Conservation (phyloP, 2,797 vertebrate species). For the Tiaroga cobitis region DNA sequence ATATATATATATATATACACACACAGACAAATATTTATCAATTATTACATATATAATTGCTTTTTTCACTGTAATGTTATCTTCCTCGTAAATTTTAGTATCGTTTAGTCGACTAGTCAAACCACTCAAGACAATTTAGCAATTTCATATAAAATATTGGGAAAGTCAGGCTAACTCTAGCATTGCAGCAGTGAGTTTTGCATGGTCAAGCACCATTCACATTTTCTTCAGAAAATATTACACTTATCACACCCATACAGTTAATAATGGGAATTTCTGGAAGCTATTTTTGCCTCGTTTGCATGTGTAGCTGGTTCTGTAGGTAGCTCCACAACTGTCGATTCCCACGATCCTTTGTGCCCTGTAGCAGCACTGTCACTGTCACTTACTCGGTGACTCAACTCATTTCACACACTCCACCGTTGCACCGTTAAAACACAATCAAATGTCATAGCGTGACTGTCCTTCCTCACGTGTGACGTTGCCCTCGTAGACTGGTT, state of each 20-base stretch:
- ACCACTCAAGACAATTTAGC: neutral
- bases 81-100: neutral
- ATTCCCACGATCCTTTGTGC: slow-evolving; percentile 61
- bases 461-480: neutral
- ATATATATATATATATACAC: too few species aligned
- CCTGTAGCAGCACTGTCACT: slow-evolving; percentile 49
- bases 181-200: neutral
- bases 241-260: neutral
- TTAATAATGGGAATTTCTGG: neutral
- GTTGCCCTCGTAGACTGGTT: neutral
- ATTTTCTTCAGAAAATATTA: neutral
- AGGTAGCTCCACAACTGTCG: slow-evolving; percentile 52
- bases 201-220: neutral
- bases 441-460: slow-evolving; percentile 9
- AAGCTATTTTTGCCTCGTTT: slow-evolving; percentile 36
- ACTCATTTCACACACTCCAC: slow-evolving; percentile 19
- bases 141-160: neutral
- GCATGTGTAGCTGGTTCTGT: slow-evolving; percentile 65
- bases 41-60: too few species aligned
- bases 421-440: slow-evolving; percentile 39
- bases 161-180: neutral
- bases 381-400: slow-evolving; percentile 53
- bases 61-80: too few species aligned
- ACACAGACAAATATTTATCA: too few species aligned
- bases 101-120: neutral